Evolutionary conservation across 1,140 invertebrate species (phyloP), one percentile per base, ranked within the genome.

Genomic region (Gonatopus flavifemur): DNA sequence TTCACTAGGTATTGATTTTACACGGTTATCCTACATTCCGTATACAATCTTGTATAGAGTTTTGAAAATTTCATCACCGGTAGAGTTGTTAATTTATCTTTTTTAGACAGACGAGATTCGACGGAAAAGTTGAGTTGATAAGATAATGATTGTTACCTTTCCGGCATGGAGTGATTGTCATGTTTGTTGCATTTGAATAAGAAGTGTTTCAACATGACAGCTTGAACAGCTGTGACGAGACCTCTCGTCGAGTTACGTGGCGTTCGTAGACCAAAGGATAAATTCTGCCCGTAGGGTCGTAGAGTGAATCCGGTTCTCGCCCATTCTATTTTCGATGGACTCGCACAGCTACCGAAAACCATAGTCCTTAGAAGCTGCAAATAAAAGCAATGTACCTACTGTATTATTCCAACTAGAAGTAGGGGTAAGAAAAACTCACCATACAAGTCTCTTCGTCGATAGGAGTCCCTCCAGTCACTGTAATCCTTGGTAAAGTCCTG

Each of bases 201-300:
- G 36, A 88, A 75, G 64, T 85, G 81, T 59, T 88, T 88, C 13
- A 85, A 47, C 65, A 89, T 81, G 41, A 84, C 79, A 3, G 86
- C 86, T 59, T 88, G 86, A 0, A 89, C 76, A 7, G 81, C 84
- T 0, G 86, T 81, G 7, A 87, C 70, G 12, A 89, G 66, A 0
- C 85, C 85, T 52, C 84, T 76, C 1, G 85, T 83, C 0, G 83
- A 82, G 52, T 86, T 87, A 43, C 83, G 76, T 0, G 82, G 78
- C n/a, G 81, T 78, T 46, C 79, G 77, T 10, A 87, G 57, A 10
- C 84, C 84, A 49, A 83, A 87, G 1, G 75, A 81, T 22, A 85
- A 57, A 9, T 77, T 74, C 33, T 83, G 82, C 4, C 82, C 81
- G 0, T 82, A 68, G 2, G 84, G 78, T 39, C 83, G 74, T 59